Conservation (phyloP, 2,888 invertebrate genomes). For the Disparrhopalites patrizii region DNA sequence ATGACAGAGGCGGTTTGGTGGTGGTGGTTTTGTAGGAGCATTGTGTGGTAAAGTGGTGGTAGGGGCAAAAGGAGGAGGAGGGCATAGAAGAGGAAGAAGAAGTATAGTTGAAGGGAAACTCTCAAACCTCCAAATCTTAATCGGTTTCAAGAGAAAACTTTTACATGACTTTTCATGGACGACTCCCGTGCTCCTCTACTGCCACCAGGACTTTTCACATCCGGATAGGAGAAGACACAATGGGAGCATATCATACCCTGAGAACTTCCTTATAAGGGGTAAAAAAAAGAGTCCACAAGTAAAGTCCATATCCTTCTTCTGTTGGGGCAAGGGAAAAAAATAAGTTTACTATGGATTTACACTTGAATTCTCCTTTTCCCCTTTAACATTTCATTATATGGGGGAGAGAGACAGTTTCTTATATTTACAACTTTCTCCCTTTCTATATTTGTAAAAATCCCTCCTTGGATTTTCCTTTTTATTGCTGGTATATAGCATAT, state of each 20-base stretch:
- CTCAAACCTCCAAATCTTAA: conserved; percentile 10
- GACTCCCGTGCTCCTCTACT: too few species aligned
- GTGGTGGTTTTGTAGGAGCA: too few species aligned
- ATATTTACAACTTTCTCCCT: too few species aligned
- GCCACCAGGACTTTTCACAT: not conserved
- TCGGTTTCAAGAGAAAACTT: conserved; percentile 17
- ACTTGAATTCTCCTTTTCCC: not conserved
- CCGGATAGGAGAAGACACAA: not conserved
- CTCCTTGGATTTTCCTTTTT: too few species aligned
- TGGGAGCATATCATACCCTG: not conserved
- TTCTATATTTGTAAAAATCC: too few species aligned
- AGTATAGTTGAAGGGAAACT: too few species aligned
- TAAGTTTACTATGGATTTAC: not conserved
- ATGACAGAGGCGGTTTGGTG: too few species aligned
- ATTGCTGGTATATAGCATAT: too few species aligned
- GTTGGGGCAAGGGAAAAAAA: not conserved
- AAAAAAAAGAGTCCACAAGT: too few species aligned
- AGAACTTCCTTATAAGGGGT: not conserved
- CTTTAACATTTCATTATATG: not conserved
- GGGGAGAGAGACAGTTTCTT: too few species aligned
- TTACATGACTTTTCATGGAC: conserved; percentile 18
- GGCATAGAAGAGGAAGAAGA: not conserved
- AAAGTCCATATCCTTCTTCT: not conserved
- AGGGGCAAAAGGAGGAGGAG: too few species aligned
- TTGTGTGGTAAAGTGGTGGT: too few species aligned